Conservation (phyloP, 2,797 vertebrate species). For the Monodelphis domestica region DNA sequence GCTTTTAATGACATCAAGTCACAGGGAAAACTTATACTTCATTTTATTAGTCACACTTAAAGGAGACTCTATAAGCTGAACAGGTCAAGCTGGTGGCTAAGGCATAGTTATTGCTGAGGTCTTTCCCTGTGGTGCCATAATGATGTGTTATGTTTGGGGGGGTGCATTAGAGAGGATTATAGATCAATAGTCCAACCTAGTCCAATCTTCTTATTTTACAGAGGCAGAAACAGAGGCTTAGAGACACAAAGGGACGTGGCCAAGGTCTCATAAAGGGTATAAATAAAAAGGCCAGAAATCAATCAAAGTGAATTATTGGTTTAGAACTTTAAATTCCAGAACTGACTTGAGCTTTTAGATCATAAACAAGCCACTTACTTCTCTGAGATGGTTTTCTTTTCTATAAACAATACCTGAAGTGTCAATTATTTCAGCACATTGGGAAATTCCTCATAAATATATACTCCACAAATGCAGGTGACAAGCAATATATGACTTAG, state of each 20-base stretch:
- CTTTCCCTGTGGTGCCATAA: background rate
- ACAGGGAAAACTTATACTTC: background rate
- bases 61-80: background rate
- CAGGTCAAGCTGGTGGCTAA: background rate
- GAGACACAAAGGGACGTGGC: background rate
- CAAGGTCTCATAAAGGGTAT: fast-evolving
- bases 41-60: background rate
- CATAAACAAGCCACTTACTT: background rate
- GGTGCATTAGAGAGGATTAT: background rate
- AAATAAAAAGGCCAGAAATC: background rate
- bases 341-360: background rate
- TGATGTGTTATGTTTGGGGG: background rate
- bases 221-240: background rate
- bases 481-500: background rate
- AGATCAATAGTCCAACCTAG: background rate
- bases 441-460: background rate
- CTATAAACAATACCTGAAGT: background rate
- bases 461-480: background rate
- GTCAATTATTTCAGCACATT: background rate
- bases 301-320: background rate
- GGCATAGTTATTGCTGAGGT: background rate
- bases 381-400: background rate
- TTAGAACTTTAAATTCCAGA: background rate
- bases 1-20: background rate
- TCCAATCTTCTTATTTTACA: background rate